Evolutionary conservation across 2,888 invertebrate species (phyloP).

Genomic region (Phengaris arion): DNA sequence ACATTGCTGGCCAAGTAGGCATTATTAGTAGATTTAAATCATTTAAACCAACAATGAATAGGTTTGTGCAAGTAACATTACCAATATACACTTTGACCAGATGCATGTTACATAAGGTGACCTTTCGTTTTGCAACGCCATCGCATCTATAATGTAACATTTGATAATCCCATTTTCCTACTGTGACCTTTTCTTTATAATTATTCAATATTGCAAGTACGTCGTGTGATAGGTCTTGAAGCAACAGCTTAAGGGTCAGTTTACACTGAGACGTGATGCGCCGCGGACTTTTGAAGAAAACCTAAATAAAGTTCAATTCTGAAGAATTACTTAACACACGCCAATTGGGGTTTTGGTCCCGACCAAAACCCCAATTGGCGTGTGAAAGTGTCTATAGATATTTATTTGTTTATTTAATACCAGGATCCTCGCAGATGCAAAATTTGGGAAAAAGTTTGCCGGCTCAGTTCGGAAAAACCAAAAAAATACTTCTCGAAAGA

Average conservation of each 20-base stretch:
- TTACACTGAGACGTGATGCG: not conserved
- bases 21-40: slow-evolving; percentile 25
- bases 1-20: slow-evolving; percentile 6
- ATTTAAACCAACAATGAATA: slow-evolving; percentile 26
- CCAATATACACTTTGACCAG: slow-evolving; percentile 37
- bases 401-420: too few species aligned
- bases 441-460: not conserved
- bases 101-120: slow-evolving; percentile 43
- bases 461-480: not conserved
- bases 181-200: slow-evolving; percentile 40
- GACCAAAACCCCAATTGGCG: too few species aligned
- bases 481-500: slow-evolving; percentile 4
- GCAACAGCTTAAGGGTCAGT: not conserved
- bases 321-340: too few species aligned
- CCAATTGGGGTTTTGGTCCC: too few species aligned
- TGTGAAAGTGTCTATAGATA: too few species aligned
- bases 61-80: slow-evolving; percentile 25
- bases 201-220: slow-evolving; percentile 23
- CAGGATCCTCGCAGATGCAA: not conserved
- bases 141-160: slow-evolving; percentile 41
- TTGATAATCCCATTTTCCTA: slow-evolving; percentile 40
- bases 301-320: too few species aligned
- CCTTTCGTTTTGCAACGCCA: slow-evolving; percentile 43
- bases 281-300: too few species aligned
- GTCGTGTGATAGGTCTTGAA: not conserved